These are phyloP conservation scores for Aradus depressus DNA, from an alignment of 2,888 invertebrate genomes.

Conservation along the genomic window DNA sequence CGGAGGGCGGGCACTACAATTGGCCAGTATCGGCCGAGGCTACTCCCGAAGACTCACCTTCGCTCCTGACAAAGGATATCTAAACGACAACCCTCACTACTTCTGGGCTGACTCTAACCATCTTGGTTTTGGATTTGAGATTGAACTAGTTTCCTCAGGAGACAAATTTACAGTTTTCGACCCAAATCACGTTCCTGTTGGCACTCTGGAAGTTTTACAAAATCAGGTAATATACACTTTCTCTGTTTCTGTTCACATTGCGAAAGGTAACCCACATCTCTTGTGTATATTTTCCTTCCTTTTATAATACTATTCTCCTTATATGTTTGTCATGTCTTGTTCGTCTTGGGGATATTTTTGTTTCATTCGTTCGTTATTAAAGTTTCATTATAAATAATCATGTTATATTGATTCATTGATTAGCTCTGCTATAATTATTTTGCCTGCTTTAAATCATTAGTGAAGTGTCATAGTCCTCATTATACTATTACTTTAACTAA, in stretches of 20 bases:
- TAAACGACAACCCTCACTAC: constrained; percentile 57
- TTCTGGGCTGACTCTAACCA: constrained; percentile 68
- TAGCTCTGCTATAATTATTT: too few species aligned
- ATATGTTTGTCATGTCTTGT: too few species aligned
- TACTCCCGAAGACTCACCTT: constrained; percentile 64
- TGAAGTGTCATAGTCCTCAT: too few species aligned
- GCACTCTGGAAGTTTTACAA: constrained; percentile 52
- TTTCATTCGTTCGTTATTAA: too few species aligned
- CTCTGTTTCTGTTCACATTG: constrained; percentile 4
- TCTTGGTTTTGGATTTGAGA: constrained; percentile 61
- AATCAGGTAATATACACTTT: constrained; percentile 45
- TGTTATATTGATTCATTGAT: too few species aligned
- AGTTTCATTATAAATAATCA: too few species aligned
- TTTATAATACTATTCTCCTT: too few species aligned
- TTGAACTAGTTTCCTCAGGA: constrained; percentile 53
- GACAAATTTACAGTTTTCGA: constrained; percentile 63
- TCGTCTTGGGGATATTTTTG: too few species aligned
- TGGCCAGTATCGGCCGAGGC: constrained; percentile 59
- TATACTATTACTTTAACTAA: too few species aligned
- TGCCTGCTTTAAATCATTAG: too few species aligned
- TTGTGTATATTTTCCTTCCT: too few species aligned
- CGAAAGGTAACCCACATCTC: constrained; percentile 14
- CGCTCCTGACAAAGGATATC: constrained; percentile 42
- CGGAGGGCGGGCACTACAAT: constrained; percentile 51
- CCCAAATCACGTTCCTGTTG: constrained; percentile 53